Conservation (phyloP, 1,140 invertebrate species). For the Coboldia fuscipes region DNA sequence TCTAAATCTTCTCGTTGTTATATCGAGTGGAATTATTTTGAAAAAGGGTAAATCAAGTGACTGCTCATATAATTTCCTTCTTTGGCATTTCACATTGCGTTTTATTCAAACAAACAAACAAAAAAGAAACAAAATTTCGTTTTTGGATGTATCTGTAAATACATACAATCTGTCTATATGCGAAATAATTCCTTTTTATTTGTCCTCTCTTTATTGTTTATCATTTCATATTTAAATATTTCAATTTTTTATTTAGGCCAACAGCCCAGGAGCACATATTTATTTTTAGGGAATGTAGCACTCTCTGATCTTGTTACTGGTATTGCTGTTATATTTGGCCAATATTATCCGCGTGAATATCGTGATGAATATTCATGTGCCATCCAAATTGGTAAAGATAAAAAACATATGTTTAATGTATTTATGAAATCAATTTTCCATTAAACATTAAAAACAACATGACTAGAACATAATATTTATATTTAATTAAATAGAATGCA, state of each 20-base stretch:
- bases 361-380: slow-evolving; percentile 13
- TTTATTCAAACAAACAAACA: neutral
- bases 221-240: neutral
- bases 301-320: slow-evolving; percentile 29
- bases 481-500: neutral
- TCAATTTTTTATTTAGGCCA: slow-evolving; percentile 19
- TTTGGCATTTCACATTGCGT: neutral
- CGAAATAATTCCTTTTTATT: neutral
- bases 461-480: neutral
- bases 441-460: neutral
- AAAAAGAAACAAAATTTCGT: neutral
- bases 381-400: slow-evolving; percentile 13
- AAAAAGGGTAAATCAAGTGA: slow-evolving; percentile 30
- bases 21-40: slow-evolving; percentile 30
- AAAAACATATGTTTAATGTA: neutral
- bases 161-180: neutral
- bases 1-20: slow-evolving; percentile 28
- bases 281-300: slow-evolving; percentile 32
- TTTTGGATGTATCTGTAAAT: neutral
- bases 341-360: slow-evolving; percentile 17
- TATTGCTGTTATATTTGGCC: slow-evolving; percentile 26
- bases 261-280: slow-evolving; percentile 29
- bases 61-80: slow-evolving; percentile 2
- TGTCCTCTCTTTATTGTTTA: slow-evolving; percentile 1
- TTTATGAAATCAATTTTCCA: neutral